Evolutionary conservation across 2,888 invertebrate genomes (phyloP).

Genomic region (Idaea biselata): DNA sequence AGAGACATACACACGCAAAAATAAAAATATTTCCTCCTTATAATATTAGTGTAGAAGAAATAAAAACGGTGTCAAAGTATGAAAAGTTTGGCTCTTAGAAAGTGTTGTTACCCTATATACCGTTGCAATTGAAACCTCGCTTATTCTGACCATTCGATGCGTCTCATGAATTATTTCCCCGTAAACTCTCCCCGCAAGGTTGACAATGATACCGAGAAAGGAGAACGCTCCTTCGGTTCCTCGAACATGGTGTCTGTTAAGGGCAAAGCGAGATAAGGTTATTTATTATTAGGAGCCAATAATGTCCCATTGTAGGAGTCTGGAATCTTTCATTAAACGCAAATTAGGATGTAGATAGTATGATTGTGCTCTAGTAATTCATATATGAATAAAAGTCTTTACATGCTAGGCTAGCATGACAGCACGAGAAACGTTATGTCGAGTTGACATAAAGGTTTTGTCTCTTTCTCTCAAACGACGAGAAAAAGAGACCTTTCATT

Average conservation of each 20-base stretch:
- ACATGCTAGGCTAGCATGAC: too few relatives aligned
- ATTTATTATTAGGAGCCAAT: constrained; percentile 20
- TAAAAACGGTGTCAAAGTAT: too few relatives aligned
- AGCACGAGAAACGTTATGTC: too few relatives aligned
- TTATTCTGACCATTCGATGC: constrained; percentile 39
- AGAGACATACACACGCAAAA: too few relatives aligned
- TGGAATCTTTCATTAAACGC: background rate
- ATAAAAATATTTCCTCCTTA: too few relatives aligned
- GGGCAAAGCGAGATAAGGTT: constrained; percentile 47
- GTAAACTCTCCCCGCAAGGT: constrained; percentile 51
- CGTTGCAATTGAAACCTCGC: background rate
- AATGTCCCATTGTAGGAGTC: background rate
- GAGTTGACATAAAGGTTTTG: too few relatives aligned
- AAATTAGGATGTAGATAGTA: too few relatives aligned
- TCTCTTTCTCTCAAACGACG: too few relatives aligned
- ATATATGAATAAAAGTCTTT: too few relatives aligned
- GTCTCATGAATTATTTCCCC: constrained; percentile 52
- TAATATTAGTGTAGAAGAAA: too few relatives aligned
- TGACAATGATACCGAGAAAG: constrained; percentile 54
- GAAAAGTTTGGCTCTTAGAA: background rate
- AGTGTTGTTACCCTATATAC: background rate
- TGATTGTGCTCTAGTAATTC: too few relatives aligned
- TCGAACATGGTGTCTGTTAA: constrained; percentile 40
- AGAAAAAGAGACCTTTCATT: too few relatives aligned
- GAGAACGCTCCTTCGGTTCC: constrained; percentile 47